Base-by-base conservation (phyloP, 2,113 vertebrate species). In the Semnornis frantzii region DNA sequence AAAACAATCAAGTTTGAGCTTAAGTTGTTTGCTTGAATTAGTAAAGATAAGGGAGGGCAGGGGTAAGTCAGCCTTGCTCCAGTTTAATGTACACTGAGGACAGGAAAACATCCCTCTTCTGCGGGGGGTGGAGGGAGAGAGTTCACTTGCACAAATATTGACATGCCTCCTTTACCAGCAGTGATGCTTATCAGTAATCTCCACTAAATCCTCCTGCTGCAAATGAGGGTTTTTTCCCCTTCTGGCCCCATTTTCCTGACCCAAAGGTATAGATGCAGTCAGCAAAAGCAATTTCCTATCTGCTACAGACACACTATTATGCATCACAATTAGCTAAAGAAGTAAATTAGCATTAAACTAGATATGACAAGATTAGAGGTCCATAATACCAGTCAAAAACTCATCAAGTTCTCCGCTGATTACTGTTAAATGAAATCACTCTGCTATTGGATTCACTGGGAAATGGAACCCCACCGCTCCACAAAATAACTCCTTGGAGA, bases 171-270 rank as follows among this genome's bases (percentile, higher is more conserved):
- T 80, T 74, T 55, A 92, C 31, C 59, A 91, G 60, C 55, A 87
- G 39, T 15, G 71, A 75, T 59, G 71, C 21, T 82, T n/a, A 48
- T 25, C 74, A 85, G 69, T 89, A 92, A 96, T 82, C 64, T 71
- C 82, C 42, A 60, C 72, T 77, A 91, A 96, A 87, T 89, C 84
- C 80, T 90, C 77, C 89, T n/a, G 27, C 48, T 62, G 50, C 91
- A 92, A 94, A 90, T 52, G 27, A 84, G 16, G 23, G n/a, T n/a
- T 12, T 65, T 95, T 84, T 57, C 50, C 28, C 58, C 93, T 69
- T 78, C 23, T 96, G 91, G 94, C 87, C 93, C 84, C 60, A 60
- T 95, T 94, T 93, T 95, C 60, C 69, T 85, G 82, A 95, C 46
- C 60, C 75, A 62, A 68, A 73, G 34, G 78, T 54, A 57, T 6